A percentile compares a stretch with the other conserved stretches of the same genome.
These are phyloP conservation scores for Sardinella longiceps DNA, from an alignment of 2,797 vertebrate genomes.

Conservation along the genomic window DNA sequence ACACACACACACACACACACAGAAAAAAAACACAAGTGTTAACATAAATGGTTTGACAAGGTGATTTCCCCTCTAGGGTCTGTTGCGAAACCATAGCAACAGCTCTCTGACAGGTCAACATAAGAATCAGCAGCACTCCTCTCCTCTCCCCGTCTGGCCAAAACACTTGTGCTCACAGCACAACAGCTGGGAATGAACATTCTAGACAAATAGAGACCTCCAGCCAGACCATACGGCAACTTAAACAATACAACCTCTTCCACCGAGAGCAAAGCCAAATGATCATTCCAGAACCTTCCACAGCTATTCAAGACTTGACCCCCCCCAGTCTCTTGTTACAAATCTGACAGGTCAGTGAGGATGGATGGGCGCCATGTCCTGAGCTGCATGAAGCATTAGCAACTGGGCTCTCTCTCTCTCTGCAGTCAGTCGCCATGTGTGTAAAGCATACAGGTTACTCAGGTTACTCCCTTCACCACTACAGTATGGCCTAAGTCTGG, in stretches of 20 bases:
- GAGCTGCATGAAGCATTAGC: neutral
- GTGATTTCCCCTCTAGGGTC: slow-evolving; percentile 7
- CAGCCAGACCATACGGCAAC: neutral
- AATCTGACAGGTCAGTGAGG: neutral
- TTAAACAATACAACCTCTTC: slow-evolving; percentile 6
- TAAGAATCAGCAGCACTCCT: neutral
- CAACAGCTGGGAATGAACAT: neutral
- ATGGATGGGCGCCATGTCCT: neutral
- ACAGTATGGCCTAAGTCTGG: neutral
- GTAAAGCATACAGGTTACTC: neutral
- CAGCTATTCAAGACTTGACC: neutral
- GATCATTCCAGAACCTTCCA: slow-evolving; percentile 15
- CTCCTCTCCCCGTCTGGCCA: neutral
- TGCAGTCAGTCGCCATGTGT: slow-evolving; percentile 7
- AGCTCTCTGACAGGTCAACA: slow-evolving; percentile 11
- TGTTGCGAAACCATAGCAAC: slow-evolving; percentile 18
- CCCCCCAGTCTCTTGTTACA: neutral
- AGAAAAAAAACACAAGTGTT: slow-evolving; percentile 13
- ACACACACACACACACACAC: too few relatives aligned
- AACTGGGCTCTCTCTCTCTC: neutral
- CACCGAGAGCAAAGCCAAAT: neutral
- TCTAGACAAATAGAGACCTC: neutral
- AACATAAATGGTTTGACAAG: slow-evolving; percentile 12
- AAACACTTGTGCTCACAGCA: neutral
- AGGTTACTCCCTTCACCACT: neutral